Conservation (phyloP, 2,113 vertebrate genomes). For the Mesitornis unicolor region DNA sequence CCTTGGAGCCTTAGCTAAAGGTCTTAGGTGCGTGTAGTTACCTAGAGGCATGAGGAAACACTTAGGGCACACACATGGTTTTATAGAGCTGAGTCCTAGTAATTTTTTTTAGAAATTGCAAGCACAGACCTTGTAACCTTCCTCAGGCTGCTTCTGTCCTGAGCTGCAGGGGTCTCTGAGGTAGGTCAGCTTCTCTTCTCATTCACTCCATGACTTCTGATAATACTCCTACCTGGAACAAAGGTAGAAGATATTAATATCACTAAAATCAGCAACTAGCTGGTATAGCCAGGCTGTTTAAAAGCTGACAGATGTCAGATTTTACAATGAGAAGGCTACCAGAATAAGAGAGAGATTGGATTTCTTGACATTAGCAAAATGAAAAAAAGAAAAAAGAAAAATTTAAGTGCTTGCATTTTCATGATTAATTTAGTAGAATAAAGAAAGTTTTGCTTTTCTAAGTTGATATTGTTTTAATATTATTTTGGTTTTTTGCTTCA, state of each 20-base stretch:
- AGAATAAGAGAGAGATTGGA: not conserved
- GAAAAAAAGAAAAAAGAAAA: not conserved
- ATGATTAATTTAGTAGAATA: not conserved
- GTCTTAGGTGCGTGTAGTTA: not conserved
- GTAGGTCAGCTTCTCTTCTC: not conserved
- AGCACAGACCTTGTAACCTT: not conserved
- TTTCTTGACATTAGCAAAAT: not conserved
- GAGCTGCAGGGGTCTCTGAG: not conserved
- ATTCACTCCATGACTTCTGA: not conserved
- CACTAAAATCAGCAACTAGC: not conserved
- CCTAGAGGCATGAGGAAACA: not conserved
- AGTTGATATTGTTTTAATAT: not conserved
- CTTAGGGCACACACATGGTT: accelerated
- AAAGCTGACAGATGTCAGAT: not conserved
- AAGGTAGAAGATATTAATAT: not conserved
- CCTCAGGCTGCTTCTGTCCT: not conserved
- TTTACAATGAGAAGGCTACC: not conserved
- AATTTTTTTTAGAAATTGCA: not conserved
- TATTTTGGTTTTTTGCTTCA: not conserved
- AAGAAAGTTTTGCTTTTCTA: not conserved
- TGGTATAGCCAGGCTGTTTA: not conserved
- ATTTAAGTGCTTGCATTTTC: not conserved
- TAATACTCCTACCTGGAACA: not conserved
- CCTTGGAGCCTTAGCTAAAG: not conserved
- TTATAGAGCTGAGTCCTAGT: not conserved